Evolutionary conservation across 2,797 vertebrate genomes (phyloP).

Genomic region (Poeciliopsis paucimaculata): DNA sequence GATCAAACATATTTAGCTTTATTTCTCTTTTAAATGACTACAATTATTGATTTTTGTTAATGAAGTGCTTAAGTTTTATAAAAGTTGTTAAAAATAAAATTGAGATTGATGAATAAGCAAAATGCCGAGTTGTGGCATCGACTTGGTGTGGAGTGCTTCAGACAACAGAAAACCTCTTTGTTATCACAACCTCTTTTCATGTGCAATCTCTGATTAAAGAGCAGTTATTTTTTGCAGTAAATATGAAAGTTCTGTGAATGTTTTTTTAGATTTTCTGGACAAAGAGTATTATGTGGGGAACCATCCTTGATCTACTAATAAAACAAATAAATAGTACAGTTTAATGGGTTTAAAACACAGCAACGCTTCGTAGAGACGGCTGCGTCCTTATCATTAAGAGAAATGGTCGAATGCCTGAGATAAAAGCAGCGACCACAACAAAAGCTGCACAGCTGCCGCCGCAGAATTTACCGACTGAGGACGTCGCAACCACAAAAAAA

Average conservation of each 20-base stretch:
- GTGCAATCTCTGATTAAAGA: neutral
- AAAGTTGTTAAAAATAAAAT: neutral
- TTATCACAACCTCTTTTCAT: neutral
- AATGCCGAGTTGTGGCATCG: neutral
- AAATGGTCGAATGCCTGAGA: neutral
- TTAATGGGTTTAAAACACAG: neutral
- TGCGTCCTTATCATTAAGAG: neutral
- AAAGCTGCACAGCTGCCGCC: neutral
- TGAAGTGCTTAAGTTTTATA: neutral
- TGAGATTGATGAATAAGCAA: neutral
- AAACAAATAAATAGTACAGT: neutral
- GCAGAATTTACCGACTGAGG: neutral
- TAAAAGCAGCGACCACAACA: conserved; percentile 22
- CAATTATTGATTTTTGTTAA: neutral
- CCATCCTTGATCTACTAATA: neutral
- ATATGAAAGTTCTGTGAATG: neutral
- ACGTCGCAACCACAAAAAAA: conserved; percentile 12
- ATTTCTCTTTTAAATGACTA: neutral
- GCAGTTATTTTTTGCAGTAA: neutral
- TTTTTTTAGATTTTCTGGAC: neutral
- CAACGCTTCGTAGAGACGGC: neutral
- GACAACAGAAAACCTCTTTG: neutral
- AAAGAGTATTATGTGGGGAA: neutral
- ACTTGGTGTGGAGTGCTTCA: neutral
- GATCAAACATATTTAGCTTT: neutral